phyloP scores from a whole-genome alignment of 2,113 vertebrate species.

The Gopherus flavomarginatus region DNA sequence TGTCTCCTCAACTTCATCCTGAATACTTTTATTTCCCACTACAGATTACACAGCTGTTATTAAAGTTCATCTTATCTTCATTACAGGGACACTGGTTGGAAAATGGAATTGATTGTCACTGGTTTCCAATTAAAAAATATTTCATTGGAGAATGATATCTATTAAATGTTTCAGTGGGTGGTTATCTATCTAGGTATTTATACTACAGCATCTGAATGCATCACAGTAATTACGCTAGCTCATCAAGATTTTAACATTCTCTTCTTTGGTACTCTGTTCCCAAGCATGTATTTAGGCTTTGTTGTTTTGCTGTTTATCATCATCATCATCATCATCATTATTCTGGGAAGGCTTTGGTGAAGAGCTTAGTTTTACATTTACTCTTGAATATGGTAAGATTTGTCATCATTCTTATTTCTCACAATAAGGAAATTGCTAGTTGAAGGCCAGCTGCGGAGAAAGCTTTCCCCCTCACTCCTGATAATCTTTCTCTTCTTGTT shows the following conservation, averaged over 20 bases:
- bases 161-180: neutral
- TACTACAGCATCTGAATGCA: neutral
- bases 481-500: slow-evolving; percentile 25
- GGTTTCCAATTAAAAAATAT: neutral
- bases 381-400: slow-evolving; percentile 2
- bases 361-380: slow-evolving; percentile 23
- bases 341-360: slow-evolving; percentile 19
- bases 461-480: neutral
- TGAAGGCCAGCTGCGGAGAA: slow-evolving; percentile 30
- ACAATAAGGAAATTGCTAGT: neutral
- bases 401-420: neutral
- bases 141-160: neutral
- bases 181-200: neutral
- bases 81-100: neutral
- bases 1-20: neutral
- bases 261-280: neutral
- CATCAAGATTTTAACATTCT: slow-evolving; percentile 14
- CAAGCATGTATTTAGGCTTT: neutral
- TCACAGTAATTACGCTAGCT: neutral
- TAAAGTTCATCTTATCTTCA: slow-evolving; percentile 1
- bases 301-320: slow-evolving; percentile 6
- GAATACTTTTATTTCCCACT: neutral
- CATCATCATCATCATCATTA: neutral
- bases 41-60: neutral
- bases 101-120: neutral